Percentiles rank a stretch among this genome's conserved stretches.
phyloP scores from a whole-genome alignment of 2,113 vertebrate genomes.

The Lepisosteus oculatus region DNA sequence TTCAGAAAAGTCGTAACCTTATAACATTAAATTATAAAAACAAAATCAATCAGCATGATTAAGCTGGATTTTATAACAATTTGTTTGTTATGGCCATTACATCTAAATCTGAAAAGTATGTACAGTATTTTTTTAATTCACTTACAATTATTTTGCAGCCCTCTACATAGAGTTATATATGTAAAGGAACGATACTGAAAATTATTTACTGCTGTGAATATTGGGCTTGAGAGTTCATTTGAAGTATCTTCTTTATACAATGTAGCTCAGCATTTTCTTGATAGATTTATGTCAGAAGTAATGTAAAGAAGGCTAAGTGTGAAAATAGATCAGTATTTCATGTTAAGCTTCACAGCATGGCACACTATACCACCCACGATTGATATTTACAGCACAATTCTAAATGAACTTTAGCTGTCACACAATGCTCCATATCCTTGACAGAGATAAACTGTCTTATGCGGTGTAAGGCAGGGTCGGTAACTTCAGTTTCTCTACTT shows the following conservation, averaged over 20 bases:
- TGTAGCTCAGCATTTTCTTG: slow-evolving; percentile 45
- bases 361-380: slow-evolving; percentile 4
- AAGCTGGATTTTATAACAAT: no score
- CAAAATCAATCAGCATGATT: no score
- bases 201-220: slow-evolving; percentile 40
- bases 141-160: slow-evolving; percentile 15
- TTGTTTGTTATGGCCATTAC: no score
- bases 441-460: slow-evolving; percentile 9
- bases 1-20: no score
- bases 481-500: slow-evolving; percentile 24
- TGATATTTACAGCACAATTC: slow-evolving; percentile 17
- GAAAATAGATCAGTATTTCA: slow-evolving; percentile 34
- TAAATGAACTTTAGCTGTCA: slow-evolving; percentile 19
- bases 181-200: slow-evolving; percentile 20
- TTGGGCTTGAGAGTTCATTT: slow-evolving; percentile 33
- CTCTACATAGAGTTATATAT: slow-evolving; percentile 2
- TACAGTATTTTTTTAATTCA: not conserved
- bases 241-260: slow-evolving; percentile 19
- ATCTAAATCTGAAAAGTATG: no score
- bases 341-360: not conserved
- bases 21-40: no score
- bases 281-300: slow-evolving; percentile 42
- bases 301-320: slow-evolving; percentile 23
- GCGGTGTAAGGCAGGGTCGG: slow-evolving; percentile 11
- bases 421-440: slow-evolving; percentile 10